Evolutionary conservation across 2,113 vertebrate genomes (phyloP).

Genomic region (Microtus pennsylvanicus): DNA sequence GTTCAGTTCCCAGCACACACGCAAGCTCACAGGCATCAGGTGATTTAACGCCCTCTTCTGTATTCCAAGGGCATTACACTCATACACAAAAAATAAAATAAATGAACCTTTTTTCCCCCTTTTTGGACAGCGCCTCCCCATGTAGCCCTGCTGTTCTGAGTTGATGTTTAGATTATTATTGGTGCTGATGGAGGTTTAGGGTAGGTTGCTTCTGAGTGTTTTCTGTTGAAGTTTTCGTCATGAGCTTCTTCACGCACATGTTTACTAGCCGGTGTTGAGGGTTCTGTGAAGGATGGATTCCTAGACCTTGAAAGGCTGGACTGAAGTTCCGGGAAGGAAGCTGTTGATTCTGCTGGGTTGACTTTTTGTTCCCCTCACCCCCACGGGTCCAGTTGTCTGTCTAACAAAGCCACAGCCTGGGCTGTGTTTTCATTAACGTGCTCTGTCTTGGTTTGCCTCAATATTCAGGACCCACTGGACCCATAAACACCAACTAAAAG

Average conservation of each 20-base stretch:
- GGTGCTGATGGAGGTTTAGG: not conserved
- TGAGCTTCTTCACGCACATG: not conserved
- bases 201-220: not conserved
- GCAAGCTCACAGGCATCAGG: not conserved
- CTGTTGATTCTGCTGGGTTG: not conserved
- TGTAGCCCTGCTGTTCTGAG: not conserved
- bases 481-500: not conserved
- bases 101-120: not conserved
- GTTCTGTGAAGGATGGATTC: conserved; percentile 31
- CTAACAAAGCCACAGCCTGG: not conserved
- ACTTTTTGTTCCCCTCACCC: not conserved
- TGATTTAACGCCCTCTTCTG: not conserved
- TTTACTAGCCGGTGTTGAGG: not conserved
- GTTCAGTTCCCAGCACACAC: not conserved
- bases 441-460: not conserved
- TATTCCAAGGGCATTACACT: not conserved
- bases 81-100: not conserved
- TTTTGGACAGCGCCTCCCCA: not conserved
- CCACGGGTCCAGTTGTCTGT: not conserved
- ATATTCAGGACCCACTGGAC: not conserved
- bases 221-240: not conserved
- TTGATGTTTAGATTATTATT: not conserved
- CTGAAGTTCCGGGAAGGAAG: not conserved
- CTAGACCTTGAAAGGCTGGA: conserved; percentile 11
- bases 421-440: not conserved